A percentile compares a stretch with the other conserved stretches of the same genome.
Evolutionary conservation across 1,140 invertebrate genomes (phyloP).

Genomic region (Drosophila ohnishii): DNA sequence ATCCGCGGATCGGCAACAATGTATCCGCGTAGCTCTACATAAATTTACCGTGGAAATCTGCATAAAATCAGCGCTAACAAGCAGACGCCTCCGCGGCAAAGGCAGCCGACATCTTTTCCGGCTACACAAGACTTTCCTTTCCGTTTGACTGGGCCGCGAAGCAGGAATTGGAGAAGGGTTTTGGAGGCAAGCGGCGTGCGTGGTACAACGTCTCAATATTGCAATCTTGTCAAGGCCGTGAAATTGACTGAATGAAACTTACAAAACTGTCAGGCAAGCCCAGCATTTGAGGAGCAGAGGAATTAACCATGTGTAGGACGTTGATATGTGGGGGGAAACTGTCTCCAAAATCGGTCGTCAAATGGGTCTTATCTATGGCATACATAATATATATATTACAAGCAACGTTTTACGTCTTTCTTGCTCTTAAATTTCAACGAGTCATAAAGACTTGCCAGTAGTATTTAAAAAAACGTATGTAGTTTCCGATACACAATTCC

Average conservation of each 20-base stretch:
- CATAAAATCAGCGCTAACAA: conserved; percentile 80
- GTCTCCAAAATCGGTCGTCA: neutral
- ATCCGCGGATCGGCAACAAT: conserved; percentile 54
- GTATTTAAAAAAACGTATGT: neutral
- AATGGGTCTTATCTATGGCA: conserved; percentile 1
- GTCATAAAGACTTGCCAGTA: neutral
- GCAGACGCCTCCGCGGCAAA: conserved; percentile 46
- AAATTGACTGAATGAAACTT: conserved; percentile 66
- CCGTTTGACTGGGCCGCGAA: conserved; percentile 45
- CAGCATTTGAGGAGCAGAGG: conserved; percentile 41
- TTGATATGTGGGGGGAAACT: conserved; percentile 2
- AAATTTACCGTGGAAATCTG: conserved; percentile 75
- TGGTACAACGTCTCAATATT: conserved; percentile 60
- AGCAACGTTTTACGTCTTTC: neutral
- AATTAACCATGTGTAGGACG: conserved; percentile 41
- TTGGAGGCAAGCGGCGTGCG: neutral
- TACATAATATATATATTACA: neutral
- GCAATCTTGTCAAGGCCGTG: conserved; percentile 57
- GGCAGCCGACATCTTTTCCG: conserved; percentile 67
- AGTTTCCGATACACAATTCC: neutral
- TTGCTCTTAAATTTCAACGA: neutral
- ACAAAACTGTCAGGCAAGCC: conserved; percentile 56
- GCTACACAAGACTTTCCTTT: conserved; percentile 54
- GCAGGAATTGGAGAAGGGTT: neutral
- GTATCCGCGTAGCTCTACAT: conserved; percentile 73